These are phyloP conservation scores for Pseudoips prasinana DNA, from an alignment of 2,888 invertebrate species.

Conservation along the genomic window DNA sequence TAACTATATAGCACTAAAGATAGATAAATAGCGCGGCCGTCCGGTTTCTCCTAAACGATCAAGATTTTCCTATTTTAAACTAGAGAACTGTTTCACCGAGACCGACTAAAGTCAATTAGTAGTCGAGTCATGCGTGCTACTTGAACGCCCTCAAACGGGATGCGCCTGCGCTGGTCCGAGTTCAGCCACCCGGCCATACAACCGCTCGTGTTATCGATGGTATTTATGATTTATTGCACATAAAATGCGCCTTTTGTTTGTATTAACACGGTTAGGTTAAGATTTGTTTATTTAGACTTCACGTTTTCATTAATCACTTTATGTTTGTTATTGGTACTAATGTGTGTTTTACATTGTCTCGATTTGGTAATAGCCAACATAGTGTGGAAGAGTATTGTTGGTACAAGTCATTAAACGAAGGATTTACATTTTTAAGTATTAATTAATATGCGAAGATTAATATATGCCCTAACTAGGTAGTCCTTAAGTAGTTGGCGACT, in stretches of 20 bases:
- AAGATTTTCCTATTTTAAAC: constrained; percentile 49
- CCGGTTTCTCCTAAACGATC: constrained; percentile 31
- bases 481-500: no score
- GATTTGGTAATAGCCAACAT: background rate
- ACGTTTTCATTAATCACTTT: constrained; percentile 14
- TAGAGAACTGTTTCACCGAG: constrained; percentile 48
- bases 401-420: no score
- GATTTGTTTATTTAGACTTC: constrained; percentile 17
- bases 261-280: constrained; percentile 13
- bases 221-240: constrained; percentile 41
- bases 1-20: constrained; percentile 13
- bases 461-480: no score
- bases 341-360: constrained; percentile 1
- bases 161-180: constrained; percentile 47
- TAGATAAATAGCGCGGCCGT: constrained; percentile 18
- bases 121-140: constrained; percentile 58
- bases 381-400: no score
- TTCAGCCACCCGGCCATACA: constrained; percentile 45
- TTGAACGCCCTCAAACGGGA: constrained; percentile 58
- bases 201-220: constrained; percentile 33
- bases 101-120: constrained; percentile 55
- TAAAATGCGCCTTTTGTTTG: constrained; percentile 31
- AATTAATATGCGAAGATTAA: no score
- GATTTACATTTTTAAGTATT: no score
- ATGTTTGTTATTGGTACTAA: constrained; percentile 15